phyloP scores from a whole-genome alignment of 1,140 invertebrate genomes.

The Thaumetopoea pityocampa region DNA sequence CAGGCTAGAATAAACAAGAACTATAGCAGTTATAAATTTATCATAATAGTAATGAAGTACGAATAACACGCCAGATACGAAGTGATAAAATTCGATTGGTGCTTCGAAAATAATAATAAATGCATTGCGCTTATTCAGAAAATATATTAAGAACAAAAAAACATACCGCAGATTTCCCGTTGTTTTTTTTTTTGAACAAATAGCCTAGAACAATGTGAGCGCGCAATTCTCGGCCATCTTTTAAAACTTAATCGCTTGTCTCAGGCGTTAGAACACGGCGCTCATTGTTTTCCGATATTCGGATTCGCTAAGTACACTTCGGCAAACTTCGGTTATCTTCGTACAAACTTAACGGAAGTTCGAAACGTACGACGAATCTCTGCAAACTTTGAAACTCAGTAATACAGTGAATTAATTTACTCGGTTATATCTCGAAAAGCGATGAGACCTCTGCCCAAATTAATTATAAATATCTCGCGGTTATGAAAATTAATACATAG shows the following conservation, averaged over 20 bases:
- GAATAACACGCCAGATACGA: too few species aligned
- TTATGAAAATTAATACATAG: conserved; percentile 9
- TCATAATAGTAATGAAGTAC: too few species aligned
- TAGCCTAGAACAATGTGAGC: conserved; percentile 14
- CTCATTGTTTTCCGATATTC: conserved; percentile 19
- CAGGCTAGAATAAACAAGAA: too few species aligned
- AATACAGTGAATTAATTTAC: conserved; percentile 13
- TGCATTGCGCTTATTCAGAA: too few species aligned
- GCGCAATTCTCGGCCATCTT: conserved; percentile 12
- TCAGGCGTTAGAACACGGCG: conserved; percentile 8
- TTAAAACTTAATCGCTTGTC: conserved; percentile 17
- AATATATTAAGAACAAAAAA: too few species aligned
- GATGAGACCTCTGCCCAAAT: conserved; percentile 11
- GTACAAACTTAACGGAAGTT: conserved; percentile 3
- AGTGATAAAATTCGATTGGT: too few species aligned
- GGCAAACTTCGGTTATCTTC: conserved; percentile 2
- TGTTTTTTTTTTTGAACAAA: conserved; percentile 15
- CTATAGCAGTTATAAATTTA: too few species aligned
- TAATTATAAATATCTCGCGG: conserved; percentile 12
- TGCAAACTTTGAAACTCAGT: conserved; percentile 7
- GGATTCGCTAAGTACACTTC: conserved; percentile 14
- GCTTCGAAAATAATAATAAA: too few species aligned
- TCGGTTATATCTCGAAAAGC: conserved; percentile 7
- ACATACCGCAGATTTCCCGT: conserved; percentile 3
- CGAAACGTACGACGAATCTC: conserved; percentile 2